Percentiles rank a stretch among this genome's conserved stretches.
phyloP scores from a whole-genome alignment of 2,113 vertebrate genomes.

The Apistogramma diplotaenia region DNA sequence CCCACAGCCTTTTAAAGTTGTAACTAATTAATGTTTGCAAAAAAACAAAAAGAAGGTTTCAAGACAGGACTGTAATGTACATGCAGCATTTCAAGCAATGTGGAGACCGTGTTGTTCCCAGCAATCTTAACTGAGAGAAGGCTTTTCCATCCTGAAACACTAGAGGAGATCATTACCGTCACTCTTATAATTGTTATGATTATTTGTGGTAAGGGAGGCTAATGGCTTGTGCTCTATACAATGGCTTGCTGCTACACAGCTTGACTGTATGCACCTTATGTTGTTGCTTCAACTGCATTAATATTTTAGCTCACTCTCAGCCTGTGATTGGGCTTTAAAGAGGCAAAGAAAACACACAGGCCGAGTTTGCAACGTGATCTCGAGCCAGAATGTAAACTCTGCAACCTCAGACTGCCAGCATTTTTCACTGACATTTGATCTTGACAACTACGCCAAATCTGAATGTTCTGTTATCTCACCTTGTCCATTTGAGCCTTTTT shows the following conservation, averaged over 20 bases:
- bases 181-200: neutral
- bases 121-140: neutral
- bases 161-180: slow-evolving; percentile 11
- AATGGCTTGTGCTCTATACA: slow-evolving; percentile 23
- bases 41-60: neutral
- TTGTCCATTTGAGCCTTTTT: neutral
- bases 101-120: neutral
- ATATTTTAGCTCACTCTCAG: neutral
- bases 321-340: neutral
- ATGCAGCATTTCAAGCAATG: neutral
- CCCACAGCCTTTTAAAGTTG: neutral
- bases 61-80: neutral
- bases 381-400: neutral
- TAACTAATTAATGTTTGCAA: neutral
- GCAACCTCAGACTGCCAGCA: neutral
- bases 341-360: neutral
- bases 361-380: neutral
- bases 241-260: slow-evolving; percentile 7
- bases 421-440: neutral
- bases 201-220: slow-evolving; percentile 13
- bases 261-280: neutral
- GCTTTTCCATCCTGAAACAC: neutral
- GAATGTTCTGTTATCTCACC: neutral
- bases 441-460: neutral
- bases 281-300: neutral